These are phyloP conservation scores for Exephanes ischioxanthus DNA, from an alignment of 2,888 invertebrate genomes.

Conservation along the genomic window DNA sequence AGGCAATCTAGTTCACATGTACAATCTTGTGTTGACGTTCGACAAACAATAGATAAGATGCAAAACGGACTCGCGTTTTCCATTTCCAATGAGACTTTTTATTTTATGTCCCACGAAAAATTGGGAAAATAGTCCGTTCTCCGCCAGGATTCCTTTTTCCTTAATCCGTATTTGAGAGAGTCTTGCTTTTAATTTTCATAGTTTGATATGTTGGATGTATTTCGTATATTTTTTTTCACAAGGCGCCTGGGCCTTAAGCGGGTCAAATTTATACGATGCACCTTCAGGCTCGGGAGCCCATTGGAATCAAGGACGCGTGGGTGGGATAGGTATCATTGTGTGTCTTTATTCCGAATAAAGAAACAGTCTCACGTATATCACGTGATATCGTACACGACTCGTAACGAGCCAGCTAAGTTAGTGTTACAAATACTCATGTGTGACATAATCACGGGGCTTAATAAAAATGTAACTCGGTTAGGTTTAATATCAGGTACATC, in stretches of 20 bases:
- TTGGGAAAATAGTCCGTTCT: too few relatives aligned
- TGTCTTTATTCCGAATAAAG: neutral
- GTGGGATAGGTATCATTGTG: conserved; percentile 6
- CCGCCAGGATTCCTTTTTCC: too few relatives aligned
- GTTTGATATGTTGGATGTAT: neutral
- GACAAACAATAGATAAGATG: too few relatives aligned
- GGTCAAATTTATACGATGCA: conserved; percentile 7
- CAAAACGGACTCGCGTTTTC: too few relatives aligned
- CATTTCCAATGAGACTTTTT: too few relatives aligned
- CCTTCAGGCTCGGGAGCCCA: conserved; percentile 11
- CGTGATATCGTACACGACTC: neutral
- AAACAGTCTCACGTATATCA: conserved; percentile 21
- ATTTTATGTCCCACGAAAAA: too few relatives aligned
- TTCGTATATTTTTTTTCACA: neutral
- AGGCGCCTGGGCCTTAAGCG: neutral
- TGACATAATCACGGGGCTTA: neutral
- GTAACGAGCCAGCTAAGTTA: conserved; percentile 19
- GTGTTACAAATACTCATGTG: conserved; percentile 6
- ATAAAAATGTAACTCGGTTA: neutral
- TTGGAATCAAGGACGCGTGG: neutral
- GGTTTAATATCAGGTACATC: neutral
- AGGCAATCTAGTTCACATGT: too few relatives aligned
- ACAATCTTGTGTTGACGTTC: too few relatives aligned
- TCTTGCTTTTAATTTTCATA: neutral
- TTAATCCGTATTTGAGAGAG: neutral